These are phyloP conservation scores for Drosophila micromelanica DNA, from an alignment of 1,140 invertebrate genomes.

Conservation along the genomic window DNA sequence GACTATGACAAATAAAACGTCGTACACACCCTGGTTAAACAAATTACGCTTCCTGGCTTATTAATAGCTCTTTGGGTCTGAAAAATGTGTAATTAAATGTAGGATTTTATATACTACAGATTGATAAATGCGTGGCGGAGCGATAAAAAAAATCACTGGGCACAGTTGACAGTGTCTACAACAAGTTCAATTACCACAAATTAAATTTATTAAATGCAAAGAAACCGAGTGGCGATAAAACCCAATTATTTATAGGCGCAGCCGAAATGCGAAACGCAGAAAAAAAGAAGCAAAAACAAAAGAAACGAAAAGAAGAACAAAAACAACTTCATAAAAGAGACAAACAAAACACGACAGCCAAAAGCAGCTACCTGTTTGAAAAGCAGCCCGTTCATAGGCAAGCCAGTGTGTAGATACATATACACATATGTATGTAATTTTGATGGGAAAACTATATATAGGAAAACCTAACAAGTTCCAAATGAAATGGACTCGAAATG, in stretches of 20 bases:
- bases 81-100: slow-evolving; percentile 63
- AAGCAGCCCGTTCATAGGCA: slow-evolving; percentile 7
- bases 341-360: slow-evolving; percentile 38
- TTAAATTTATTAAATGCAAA: slow-evolving; percentile 78
- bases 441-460: slow-evolving; percentile 44
- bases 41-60: slow-evolving; percentile 38
- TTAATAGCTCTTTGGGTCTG: slow-evolving; percentile 47
- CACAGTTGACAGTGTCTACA: slow-evolving; percentile 32
- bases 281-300: slow-evolving; percentile 13
- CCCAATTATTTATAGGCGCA: slow-evolving; percentile 76
- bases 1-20: background rate
- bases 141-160: slow-evolving; percentile 30
- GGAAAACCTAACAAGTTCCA: slow-evolving; percentile 54
- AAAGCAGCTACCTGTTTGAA: slow-evolving; percentile 33
- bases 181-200: slow-evolving; percentile 76
- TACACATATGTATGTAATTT: slow-evolving; percentile 38
- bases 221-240: slow-evolving; percentile 58
- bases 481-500: slow-evolving; percentile 77
- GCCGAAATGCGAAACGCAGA: slow-evolving; percentile 53
- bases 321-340: slow-evolving; percentile 61
- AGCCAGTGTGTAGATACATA: too few relatives aligned
- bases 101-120: slow-evolving; percentile 50
- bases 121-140: slow-evolving; percentile 41
- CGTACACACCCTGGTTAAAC: slow-evolving; percentile 4
- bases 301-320: slow-evolving; percentile 29